A percentile compares a stretch with the other conserved stretches of the same genome.
These are phyloP conservation scores for Callocephalon fimbriatum DNA, from an alignment of 2,113 vertebrate genomes.

Conservation along the genomic window DNA sequence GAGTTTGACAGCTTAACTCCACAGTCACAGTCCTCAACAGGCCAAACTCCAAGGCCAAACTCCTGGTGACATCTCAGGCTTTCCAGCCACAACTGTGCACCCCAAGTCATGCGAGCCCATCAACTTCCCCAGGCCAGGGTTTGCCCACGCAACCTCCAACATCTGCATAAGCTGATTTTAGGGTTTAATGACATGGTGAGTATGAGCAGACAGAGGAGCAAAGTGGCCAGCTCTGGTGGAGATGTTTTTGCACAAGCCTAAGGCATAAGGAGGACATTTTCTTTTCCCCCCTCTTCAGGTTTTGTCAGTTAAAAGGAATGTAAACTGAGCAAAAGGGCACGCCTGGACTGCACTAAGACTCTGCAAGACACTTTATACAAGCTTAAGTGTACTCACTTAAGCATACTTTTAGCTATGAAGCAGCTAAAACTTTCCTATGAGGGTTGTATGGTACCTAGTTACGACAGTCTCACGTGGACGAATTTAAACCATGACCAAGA, in stretches of 20 bases:
- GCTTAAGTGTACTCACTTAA: background rate
- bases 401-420: background rate
- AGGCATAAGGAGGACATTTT: background rate
- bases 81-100: background rate
- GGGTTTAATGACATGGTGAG: rapidly evolving
- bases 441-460: background rate
- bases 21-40: rapidly evolving
- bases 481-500: background rate
- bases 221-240: background rate
- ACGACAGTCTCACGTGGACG: background rate
- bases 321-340: background rate
- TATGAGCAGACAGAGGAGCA: background rate
- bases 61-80: background rate
- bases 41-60: background rate
- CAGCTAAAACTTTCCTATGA: background rate
- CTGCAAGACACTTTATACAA: background rate
- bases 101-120: background rate
- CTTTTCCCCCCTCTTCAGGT: background rate
- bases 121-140: background rate
- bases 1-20: background rate
- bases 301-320: slow-evolving; percentile 21
- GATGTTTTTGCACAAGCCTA: background rate
- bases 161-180: background rate
- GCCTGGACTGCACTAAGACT: background rate
- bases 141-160: background rate